phyloP scores from a whole-genome alignment of 2,888 invertebrate species.

The Cinara cedri region DNA sequence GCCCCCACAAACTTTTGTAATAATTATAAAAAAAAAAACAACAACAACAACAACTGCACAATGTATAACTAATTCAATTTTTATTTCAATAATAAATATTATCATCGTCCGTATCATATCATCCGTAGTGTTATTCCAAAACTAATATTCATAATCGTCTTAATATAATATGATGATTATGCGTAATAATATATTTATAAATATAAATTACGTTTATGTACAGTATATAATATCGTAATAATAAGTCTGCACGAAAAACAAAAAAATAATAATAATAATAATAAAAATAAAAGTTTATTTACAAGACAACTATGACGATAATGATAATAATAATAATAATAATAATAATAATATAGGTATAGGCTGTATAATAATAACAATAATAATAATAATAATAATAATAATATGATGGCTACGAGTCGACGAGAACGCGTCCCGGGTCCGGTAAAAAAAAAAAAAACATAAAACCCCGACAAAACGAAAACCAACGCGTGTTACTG shows the following conservation, averaged over 20 bases:
- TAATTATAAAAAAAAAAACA: not conserved
- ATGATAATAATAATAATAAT: too few relatives aligned
- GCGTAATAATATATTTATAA: slow-evolving; percentile 25
- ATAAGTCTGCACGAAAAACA: slow-evolving; percentile 53
- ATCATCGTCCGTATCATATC: slow-evolving; percentile 19
- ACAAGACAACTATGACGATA: slow-evolving; percentile 50
- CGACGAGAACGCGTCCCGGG: too few relatives aligned
- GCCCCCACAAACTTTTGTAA: too few relatives aligned
- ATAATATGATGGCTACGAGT: too few relatives aligned
- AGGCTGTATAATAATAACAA: too few relatives aligned
- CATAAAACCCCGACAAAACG: too few relatives aligned
- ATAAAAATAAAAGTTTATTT: slow-evolving; percentile 28
- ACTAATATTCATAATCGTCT: slow-evolving; percentile 53
- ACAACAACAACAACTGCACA: not conserved
- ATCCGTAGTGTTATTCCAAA: too few relatives aligned
- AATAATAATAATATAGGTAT: too few relatives aligned
- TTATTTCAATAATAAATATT: slow-evolving; percentile 56
- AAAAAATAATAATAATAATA: too few relatives aligned
- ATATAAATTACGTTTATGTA: slow-evolving; percentile 25
- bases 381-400: too few relatives aligned
- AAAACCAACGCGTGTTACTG: too few relatives aligned
- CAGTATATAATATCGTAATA: not conserved
- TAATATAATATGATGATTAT: slow-evolving; percentile 52
- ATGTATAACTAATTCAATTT: slow-evolving; percentile 51
- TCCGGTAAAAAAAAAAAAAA: not conserved